Evolutionary conservation across 1,140 invertebrate genomes (phyloP).

Genomic region (Cepaea nemoralis): DNA sequence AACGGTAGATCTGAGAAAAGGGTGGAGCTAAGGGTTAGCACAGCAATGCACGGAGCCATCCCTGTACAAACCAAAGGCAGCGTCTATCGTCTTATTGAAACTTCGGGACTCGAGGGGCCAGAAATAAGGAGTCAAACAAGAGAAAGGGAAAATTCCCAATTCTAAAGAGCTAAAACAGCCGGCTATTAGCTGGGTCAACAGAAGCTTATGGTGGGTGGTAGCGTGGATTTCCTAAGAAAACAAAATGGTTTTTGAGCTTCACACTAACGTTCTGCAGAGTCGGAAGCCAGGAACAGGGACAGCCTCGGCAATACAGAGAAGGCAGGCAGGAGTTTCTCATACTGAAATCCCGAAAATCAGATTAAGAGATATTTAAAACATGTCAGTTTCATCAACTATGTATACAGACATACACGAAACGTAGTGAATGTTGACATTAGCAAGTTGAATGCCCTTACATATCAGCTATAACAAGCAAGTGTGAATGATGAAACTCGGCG

Average conservation of each 20-base stretch:
- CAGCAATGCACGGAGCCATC: neutral
- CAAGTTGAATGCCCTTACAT: too few relatives aligned
- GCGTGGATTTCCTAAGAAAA: neutral
- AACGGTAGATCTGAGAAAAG: conserved; percentile 19
- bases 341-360: too few relatives aligned
- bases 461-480: too few relatives aligned
- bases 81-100: neutral
- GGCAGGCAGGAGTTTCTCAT: too few relatives aligned
- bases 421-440: too few relatives aligned
- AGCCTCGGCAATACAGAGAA: too few relatives aligned
- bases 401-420: too few relatives aligned
- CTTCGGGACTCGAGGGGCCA: too few relatives aligned
- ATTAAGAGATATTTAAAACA: too few relatives aligned
- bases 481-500: too few relatives aligned
- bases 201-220: conserved; percentile 7
- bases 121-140: conserved; percentile 29
- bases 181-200: conserved; percentile 25
- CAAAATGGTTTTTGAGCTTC: neutral
- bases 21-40: conserved; percentile 18
- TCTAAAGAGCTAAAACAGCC: conserved; percentile 12
- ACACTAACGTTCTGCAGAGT: neutral
- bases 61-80: conserved; percentile 21
- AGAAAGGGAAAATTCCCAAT: conserved; percentile 15
- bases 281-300: too few relatives aligned
- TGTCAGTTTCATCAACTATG: too few relatives aligned